Evolutionary conservation across 1,140 invertebrate genomes (phyloP), one percentile per base, ranked within the genome.

Genomic region (Matsumurasca onukii): DNA sequence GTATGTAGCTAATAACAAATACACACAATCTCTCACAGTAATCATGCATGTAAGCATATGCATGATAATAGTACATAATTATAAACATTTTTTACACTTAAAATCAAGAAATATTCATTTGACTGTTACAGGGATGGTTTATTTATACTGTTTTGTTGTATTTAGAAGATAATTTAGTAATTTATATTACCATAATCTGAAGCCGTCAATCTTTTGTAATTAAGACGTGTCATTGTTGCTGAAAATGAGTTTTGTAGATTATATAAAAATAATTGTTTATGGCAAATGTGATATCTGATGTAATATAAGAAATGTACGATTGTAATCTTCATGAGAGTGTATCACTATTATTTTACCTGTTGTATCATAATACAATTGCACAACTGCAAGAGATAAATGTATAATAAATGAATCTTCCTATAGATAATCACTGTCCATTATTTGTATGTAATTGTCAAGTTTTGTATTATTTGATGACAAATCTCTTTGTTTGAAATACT

Each of bases 221-320:
- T 59, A 59, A 59, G n/a, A n/a, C n/a, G 25, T 59, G 55, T 59
- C 25, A 52, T 59, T 59, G 55, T 59, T 59, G 55, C 55, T 59
- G 55, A 59, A 39, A 39, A 15, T 9, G 55, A 59, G 22, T 59
- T n/a, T 59, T 59, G 55, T 59, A 59, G 55, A 59, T 27, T 59
- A 29, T 59, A n/a, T n/a, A n/a, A n/a, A n/a, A 59, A 22, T 59
- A 27, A 59, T 59, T 59, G 55, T 59, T 59, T 59, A 27, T 59
- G 55, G 25, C 15, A 59, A 59, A 59, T 59, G 55, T 59, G 55
- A 59, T 59, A 59, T 59, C 55, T 27, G 55, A 51, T 59, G 55
- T 59, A 59, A 27, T 29, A 59, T 59, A 59, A 59, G 55, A 59
- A 59, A 59, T 39, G 34, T 5, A 59, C 24, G 55, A 59, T 59